phyloP scores from a whole-genome alignment of 2,113 vertebrate species.

The Myanophis thanlyinensis region DNA sequence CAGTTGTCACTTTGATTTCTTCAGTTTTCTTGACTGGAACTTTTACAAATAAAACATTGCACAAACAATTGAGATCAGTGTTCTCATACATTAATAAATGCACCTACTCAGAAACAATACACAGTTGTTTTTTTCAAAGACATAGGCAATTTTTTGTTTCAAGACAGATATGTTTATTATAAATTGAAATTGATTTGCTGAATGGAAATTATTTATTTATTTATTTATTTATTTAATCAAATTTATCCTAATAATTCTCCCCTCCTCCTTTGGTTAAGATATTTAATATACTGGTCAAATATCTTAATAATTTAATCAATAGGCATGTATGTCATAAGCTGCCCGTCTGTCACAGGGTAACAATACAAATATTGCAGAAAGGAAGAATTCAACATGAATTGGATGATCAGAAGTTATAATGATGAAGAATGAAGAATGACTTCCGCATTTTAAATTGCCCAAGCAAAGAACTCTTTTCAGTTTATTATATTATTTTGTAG shows the following conservation, averaged over 20 bases:
- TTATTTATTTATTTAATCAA: too few species aligned
- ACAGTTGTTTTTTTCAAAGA: neutral
- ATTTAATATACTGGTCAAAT: neutral
- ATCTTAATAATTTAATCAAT: neutral
- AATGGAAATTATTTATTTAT: too few species aligned
- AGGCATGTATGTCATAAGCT: neutral
- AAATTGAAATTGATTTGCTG: neutral
- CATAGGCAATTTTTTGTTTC: neutral
- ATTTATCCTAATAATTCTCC: neutral
- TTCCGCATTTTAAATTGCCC: neutral
- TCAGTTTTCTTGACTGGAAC: constrained; percentile 76
- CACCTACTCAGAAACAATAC: neutral
- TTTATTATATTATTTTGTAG: neutral
- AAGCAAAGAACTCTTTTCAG: neutral
- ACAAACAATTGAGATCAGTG: neutral
- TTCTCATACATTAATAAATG: neutral
- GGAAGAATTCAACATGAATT: neutral
- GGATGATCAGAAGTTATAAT: neutral
- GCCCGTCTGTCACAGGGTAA: neutral
- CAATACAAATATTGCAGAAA: neutral
- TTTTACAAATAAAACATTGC: constrained; percentile 51
- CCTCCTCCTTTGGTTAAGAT: neutral
- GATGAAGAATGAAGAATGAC: neutral
- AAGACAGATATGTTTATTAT: neutral
- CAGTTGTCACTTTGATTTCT: constrained; percentile 71